These are phyloP conservation scores for Tethea ocularis DNA, from an alignment of 2,888 invertebrate species.

Conservation along the genomic window DNA sequence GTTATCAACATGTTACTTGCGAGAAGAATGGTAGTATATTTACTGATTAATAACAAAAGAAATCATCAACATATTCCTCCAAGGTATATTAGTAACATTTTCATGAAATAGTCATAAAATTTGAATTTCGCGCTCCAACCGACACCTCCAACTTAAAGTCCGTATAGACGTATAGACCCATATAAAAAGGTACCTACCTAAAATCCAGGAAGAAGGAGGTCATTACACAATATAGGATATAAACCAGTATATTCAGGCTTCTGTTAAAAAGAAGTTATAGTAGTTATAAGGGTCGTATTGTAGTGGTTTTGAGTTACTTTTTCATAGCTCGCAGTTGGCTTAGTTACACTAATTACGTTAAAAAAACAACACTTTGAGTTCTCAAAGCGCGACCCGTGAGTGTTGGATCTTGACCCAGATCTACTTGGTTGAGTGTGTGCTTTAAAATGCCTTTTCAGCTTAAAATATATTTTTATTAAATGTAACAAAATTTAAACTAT, in stretches of 20 bases:
- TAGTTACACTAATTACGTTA: constrained; percentile 73
- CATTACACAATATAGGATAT: neutral
- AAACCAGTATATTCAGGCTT: constrained; percentile 19
- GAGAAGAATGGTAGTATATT: no score
- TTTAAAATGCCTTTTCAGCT: constrained; percentile 5
- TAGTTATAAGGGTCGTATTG: constrained; percentile 23
- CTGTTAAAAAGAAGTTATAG: neutral
- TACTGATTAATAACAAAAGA: no score
- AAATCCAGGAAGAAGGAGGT: neutral
- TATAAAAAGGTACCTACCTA: neutral
- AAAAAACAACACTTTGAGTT: constrained; percentile 66
- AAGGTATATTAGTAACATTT: no score
- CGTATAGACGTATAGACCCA: constrained; percentile 30
- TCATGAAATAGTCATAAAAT: no score
- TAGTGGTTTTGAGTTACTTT: constrained; percentile 39
- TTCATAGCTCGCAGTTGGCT: constrained; percentile 53
- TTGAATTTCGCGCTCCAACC: no score
- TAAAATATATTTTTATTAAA: neutral
- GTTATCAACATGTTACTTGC: no score
- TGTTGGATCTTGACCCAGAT: constrained; percentile 51
- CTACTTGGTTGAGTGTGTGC: constrained; percentile 21
- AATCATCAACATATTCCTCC: no score
- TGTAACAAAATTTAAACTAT: no score
- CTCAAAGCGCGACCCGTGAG: constrained; percentile 46
- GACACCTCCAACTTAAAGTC: no score